Percentiles rank a stretch among this genome's conserved stretches.
Evolutionary conservation across 2,888 invertebrate genomes (phyloP).

Genomic region (Cheilosia pagana): DNA sequence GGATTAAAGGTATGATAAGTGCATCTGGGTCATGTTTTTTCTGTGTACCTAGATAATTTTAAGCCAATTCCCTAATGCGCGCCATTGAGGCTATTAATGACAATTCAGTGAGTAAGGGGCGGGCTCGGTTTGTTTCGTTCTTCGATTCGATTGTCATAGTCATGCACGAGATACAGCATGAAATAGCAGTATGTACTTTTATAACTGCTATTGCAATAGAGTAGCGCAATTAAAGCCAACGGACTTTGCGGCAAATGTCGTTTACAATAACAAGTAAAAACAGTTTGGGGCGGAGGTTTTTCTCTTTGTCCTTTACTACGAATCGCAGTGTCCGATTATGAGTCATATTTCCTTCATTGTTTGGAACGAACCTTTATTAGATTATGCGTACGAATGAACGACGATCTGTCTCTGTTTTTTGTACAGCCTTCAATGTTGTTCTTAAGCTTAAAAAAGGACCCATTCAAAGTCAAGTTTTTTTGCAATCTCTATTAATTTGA

Average conservation of each 20-base stretch:
- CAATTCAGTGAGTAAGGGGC: slow-evolving; percentile 7
- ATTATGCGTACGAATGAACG: not conserved
- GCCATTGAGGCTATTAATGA: slow-evolving; percentile 35
- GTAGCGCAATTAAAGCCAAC: slow-evolving; percentile 2
- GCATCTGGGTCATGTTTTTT: slow-evolving; percentile 41
- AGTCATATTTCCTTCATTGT: slow-evolving; percentile 22
- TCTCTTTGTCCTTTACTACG: slow-evolving; percentile 14
- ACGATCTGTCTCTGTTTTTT: no score
- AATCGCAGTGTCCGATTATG: slow-evolving; percentile 19
- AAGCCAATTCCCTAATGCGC: slow-evolving; percentile 36
- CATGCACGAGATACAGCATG: slow-evolving; percentile 8
- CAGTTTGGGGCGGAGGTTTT: not conserved
- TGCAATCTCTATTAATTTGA: not conserved
- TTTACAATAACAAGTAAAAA: not conserved
- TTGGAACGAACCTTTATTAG: no score
- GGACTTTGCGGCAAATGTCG: slow-evolving; percentile 4
- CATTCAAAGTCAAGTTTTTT: no score
- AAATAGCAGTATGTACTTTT: not conserved
- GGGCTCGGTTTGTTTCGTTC: slow-evolving; percentile 26
- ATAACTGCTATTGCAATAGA: slow-evolving; percentile 1
- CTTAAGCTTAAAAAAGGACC: no score
- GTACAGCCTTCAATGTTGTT: no score
- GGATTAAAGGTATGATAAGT: slow-evolving; percentile 81
- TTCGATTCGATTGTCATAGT: slow-evolving; percentile 21
- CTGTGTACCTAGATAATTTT: slow-evolving; percentile 13